These are phyloP conservation scores for Pseudopipra pipra DNA, from an alignment of 2,113 vertebrate species.

Conservation along the genomic window DNA sequence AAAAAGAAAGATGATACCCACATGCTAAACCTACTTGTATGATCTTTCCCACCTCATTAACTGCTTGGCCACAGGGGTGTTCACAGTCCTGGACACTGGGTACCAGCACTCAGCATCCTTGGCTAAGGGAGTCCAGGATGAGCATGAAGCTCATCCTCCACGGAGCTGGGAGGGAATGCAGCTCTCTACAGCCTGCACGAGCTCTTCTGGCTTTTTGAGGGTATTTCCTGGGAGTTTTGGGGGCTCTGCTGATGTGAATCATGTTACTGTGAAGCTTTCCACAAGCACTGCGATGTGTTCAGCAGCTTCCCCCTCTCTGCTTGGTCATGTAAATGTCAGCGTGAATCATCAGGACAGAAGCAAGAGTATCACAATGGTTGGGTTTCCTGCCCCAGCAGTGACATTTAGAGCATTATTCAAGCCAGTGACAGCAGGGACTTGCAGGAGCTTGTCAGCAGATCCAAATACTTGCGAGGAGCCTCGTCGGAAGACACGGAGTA, in stretches of 20 bases:
- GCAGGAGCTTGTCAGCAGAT: neutral
- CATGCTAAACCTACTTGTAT: neutral
- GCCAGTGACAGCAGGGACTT: neutral
- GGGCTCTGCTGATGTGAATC: neutral
- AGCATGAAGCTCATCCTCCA: neutral
- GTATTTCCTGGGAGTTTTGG: neutral
- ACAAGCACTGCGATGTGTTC: neutral
- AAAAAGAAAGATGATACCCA: neutral
- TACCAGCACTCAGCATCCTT: neutral
- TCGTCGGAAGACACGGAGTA: neutral
- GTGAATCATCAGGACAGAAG: constrained; percentile 42
- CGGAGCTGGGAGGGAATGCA: neutral
- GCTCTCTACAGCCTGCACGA: neutral
- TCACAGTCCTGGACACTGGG: neutral
- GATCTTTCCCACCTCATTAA: neutral
- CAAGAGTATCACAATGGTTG: neutral
- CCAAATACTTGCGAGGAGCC: neutral
- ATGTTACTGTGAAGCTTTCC: neutral
- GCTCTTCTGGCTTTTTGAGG: neutral
- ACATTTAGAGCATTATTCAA: constrained; percentile 22
- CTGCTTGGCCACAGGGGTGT: neutral
- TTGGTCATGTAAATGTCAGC: constrained; percentile 52
- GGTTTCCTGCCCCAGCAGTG: constrained; percentile 36
- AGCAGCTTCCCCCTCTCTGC: neutral
- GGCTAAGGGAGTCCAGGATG: neutral